Evolutionary conservation across 2,888 invertebrate genomes (phyloP).

Genomic region (Mythimna ferrago): DNA sequence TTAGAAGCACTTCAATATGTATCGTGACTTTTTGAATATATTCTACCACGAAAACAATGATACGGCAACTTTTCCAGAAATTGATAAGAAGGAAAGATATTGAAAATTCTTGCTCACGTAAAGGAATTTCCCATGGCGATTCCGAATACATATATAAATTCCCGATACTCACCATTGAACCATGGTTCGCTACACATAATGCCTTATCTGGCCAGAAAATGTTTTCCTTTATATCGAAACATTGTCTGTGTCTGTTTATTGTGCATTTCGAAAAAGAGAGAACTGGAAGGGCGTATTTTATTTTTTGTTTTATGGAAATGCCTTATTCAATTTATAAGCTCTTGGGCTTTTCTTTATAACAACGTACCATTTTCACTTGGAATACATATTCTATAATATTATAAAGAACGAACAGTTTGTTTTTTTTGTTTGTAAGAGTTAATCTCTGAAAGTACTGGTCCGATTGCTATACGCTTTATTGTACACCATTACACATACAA

Average conservation of each 20-base stretch:
- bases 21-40: neutral
- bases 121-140: constrained; percentile 32
- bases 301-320: neutral
- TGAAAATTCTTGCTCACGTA: constrained; percentile 27
- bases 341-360: neutral
- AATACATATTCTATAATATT: neutral
- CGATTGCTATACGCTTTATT: too few species aligned
- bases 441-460: too few species aligned
- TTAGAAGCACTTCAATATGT: neutral
- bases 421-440: too few species aligned
- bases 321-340: neutral
- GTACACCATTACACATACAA: too few species aligned
- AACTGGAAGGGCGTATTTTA: neutral
- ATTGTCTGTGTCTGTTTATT: constrained; percentile 25
- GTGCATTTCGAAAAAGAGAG: constrained; percentile 7
- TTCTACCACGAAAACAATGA: constrained; percentile 23
- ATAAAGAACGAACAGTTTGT: too few species aligned
- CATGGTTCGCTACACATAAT: constrained; percentile 51
- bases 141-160: constrained; percentile 47
- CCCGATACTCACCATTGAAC: constrained; percentile 41
- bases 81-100: constrained; percentile 28
- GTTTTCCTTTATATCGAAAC: constrained; percentile 36
- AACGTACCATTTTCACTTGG: neutral
- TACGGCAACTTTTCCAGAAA: constrained; percentile 11
- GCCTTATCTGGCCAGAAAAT: constrained; percentile 49